These are phyloP conservation scores for Remorina albescens DNA, from an alignment of 2,797 vertebrate genomes.

Conservation along the genomic window DNA sequence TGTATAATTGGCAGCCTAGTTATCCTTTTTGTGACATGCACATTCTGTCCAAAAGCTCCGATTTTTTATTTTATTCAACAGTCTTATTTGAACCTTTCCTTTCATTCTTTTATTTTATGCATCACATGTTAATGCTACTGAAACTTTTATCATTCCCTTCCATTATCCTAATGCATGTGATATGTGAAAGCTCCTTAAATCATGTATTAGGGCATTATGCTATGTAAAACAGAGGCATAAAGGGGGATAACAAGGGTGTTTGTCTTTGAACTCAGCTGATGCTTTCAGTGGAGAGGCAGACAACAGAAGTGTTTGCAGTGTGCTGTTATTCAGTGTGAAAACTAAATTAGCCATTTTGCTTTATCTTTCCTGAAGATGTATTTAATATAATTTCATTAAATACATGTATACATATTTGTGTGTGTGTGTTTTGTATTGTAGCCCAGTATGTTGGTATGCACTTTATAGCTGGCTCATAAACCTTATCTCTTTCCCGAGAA, in stretches of 20 bases:
- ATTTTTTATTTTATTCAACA: slow-evolving; percentile 54
- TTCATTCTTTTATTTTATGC: slow-evolving; percentile 81
- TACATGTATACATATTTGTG: background rate
- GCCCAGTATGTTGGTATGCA: background rate
- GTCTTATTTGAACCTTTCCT: slow-evolving; percentile 70
- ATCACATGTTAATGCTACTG: slow-evolving; percentile 87
- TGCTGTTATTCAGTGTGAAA: background rate
- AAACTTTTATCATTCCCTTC: slow-evolving; percentile 83
- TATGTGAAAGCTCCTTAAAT: slow-evolving; percentile 82
- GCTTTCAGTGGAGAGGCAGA: slow-evolving; percentile 43
- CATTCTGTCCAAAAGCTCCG: slow-evolving; percentile 60
- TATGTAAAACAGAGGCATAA: slow-evolving; percentile 81
- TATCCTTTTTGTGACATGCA: slow-evolving; percentile 72
- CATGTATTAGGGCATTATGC: slow-evolving; percentile 84
- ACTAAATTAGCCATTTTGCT: background rate
- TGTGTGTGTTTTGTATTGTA: background rate
- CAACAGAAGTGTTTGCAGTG: slow-evolving; percentile 4
- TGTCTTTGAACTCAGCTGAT: slow-evolving; percentile 56
- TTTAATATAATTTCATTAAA: slow-evolving; percentile 10
- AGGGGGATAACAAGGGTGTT: slow-evolving; percentile 60
- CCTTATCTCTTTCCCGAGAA: slow-evolving; percentile 10
- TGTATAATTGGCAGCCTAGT: slow-evolving; percentile 58
- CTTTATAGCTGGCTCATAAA: slow-evolving; percentile 3
- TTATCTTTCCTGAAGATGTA: slow-evolving; percentile 4
- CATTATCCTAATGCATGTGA: slow-evolving; percentile 85